These are phyloP conservation scores for Corythaeola cristata DNA, from an alignment of 2,113 vertebrate genomes.

Conservation along the genomic window DNA sequence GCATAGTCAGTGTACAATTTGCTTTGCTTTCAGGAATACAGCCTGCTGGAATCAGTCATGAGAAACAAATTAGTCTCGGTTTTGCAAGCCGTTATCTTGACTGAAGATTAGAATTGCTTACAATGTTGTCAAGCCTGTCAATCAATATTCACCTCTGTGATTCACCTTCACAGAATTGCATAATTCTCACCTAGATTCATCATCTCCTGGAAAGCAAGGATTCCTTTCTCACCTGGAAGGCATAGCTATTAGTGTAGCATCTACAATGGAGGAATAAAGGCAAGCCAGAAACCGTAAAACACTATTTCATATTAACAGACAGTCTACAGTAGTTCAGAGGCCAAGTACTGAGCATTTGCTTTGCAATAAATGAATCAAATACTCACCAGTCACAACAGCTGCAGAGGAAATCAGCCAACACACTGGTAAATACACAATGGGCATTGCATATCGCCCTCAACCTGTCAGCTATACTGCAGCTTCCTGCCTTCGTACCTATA, in stretches of 20 bases:
- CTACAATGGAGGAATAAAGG: not conserved
- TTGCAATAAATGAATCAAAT: not conserved
- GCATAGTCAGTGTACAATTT: not conserved
- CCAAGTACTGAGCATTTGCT: not conserved
- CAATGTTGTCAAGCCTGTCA: not conserved
- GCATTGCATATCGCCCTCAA: not conserved
- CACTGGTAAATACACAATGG: not conserved
- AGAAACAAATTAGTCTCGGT: conserved; percentile 10
- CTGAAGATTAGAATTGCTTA: not conserved
- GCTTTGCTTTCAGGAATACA: not conserved
- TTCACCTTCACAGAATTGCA: not conserved
- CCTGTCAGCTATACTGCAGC: not conserved
- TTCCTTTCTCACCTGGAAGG: not conserved
- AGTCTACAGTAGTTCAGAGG: not conserved
- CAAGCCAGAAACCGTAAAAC: not conserved
- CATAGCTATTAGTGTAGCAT: not conserved
- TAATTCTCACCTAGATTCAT: not conserved
- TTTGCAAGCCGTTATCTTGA: not conserved
- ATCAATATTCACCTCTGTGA: not conserved
- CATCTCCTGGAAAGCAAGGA: not conserved
- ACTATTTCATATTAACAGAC: not conserved
- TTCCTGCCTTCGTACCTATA: not conserved
- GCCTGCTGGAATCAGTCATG: not conserved
- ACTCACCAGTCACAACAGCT: conserved; percentile 10
- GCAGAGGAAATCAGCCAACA: not conserved